Conservation (phyloP, 1,140 invertebrate genomes). For the Pseudomyrmex gracilis region DNA sequence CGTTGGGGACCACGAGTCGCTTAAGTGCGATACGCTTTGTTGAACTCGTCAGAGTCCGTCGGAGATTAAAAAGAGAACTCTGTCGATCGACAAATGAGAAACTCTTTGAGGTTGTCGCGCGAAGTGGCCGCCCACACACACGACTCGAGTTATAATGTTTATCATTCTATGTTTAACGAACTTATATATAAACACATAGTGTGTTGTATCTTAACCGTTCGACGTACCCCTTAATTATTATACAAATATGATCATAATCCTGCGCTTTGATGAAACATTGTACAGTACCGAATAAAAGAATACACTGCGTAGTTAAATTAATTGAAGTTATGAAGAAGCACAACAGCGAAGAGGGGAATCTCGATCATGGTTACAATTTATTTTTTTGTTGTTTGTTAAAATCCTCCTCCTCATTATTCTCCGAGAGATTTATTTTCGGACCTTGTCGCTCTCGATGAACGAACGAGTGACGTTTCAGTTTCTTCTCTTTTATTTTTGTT, state of each 20-base stretch:
- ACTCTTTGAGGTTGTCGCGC: slow-evolving; percentile 29
- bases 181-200: slow-evolving; percentile 55
- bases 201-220: slow-evolving; percentile 58
- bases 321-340: slow-evolving; percentile 40
- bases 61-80: not conserved
- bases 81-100: slow-evolving; percentile 51
- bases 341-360: not conserved
- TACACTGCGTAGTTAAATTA: slow-evolving; percentile 74
- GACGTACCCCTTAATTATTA: slow-evolving; percentile 68
- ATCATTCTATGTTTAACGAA: slow-evolving; percentile 57
- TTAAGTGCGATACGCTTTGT: slow-evolving; percentile 16
- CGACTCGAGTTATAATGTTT: slow-evolving; percentile 45
- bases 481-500: slow-evolving; percentile 72
- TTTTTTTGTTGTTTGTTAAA: not conserved
- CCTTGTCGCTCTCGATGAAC: slow-evolving; percentile 1
- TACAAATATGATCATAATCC: slow-evolving; percentile 72
- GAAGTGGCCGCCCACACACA: slow-evolving; percentile 35
- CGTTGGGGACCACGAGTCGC: slow-evolving; percentile 48
- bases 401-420: not conserved
- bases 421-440: not conserved
- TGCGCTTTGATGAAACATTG: slow-evolving; percentile 79
- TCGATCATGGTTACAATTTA: not conserved
- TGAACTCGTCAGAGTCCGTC: not conserved
- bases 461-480: not conserved
- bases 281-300: slow-evolving; percentile 81